These are phyloP conservation scores for Sminthurinus aureus DNA, from an alignment of 2,888 invertebrate genomes.

Conservation along the genomic window DNA sequence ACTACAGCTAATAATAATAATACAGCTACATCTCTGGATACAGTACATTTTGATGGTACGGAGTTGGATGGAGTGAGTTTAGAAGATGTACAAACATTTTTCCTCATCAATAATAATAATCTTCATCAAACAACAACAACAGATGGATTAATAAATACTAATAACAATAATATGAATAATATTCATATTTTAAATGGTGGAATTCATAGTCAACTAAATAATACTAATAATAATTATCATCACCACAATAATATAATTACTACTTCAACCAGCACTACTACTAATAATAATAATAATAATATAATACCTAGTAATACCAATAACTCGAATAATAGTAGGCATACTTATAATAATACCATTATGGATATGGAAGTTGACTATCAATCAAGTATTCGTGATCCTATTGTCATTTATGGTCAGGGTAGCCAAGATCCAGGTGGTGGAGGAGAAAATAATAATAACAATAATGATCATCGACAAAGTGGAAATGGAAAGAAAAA, in stretches of 20 bases:
- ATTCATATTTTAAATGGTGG: not conserved
- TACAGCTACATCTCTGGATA: too few species aligned
- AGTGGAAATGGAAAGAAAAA: conserved; percentile 21
- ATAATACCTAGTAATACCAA: not conserved
- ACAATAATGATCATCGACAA: conserved; percentile 26
- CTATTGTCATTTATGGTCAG: conserved; percentile 21
- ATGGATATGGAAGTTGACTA: not conserved
- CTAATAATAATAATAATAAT: not conserved
- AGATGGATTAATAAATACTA: too few species aligned
- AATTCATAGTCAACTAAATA: not conserved
- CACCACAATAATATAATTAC: not conserved
- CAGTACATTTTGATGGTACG: too few species aligned
- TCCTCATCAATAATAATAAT: conserved; percentile 6
- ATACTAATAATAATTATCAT: not conserved
- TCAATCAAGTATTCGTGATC: not conserved
- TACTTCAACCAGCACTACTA: not conserved
- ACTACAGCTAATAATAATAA: too few species aligned
- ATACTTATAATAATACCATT: not conserved
- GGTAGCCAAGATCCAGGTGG: conserved; percentile 7
- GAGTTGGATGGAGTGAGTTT: not conserved
- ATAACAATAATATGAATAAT: too few species aligned
- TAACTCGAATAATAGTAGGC: not conserved
- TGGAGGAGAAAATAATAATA: conserved; percentile 22
- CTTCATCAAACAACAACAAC: too few species aligned
- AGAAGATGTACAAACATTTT: not conserved